A percentile compares a stretch with the other conserved stretches of the same genome.
phyloP scores from a whole-genome alignment of 2,888 invertebrate genomes.

The Acrocera orbiculus region DNA sequence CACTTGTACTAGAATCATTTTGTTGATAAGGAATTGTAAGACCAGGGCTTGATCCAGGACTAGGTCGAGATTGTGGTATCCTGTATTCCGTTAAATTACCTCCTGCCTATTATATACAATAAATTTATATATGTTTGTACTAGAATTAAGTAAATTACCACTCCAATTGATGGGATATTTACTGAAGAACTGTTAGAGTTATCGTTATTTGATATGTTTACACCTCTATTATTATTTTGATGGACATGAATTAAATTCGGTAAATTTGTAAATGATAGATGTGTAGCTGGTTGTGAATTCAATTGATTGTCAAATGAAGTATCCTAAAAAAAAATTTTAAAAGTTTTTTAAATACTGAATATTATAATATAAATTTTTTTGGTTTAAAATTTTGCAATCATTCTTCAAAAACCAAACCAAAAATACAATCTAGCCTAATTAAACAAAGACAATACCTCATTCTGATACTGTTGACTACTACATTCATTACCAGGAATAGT shows the following conservation, averaged over 20 bases:
- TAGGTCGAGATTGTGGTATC: conserved; percentile 36
- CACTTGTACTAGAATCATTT: conserved; percentile 17
- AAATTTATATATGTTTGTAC: not conserved
- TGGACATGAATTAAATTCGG: conserved; percentile 17
- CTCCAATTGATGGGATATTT: conserved; percentile 24
- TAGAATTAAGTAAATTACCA: conserved; percentile 6
- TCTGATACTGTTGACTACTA: conserved; percentile 58
- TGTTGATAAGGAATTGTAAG: conserved; percentile 17
- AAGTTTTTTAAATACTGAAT: too few relatives aligned
- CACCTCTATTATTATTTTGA: conserved; percentile 9
- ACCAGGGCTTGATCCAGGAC: conserved; percentile 39
- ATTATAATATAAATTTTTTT: not conserved
- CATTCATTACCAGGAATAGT: conserved; percentile 73
- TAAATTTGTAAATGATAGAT: conserved; percentile 27
- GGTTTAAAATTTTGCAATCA: not conserved
- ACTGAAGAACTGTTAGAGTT: too few relatives aligned
- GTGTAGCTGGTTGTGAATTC: conserved; percentile 13
- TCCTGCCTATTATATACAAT: conserved; percentile 8
- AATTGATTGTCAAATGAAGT: not conserved
- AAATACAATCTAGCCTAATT: conserved; percentile 30
- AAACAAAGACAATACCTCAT: conserved; percentile 43
- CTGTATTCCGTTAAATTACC: conserved; percentile 35
- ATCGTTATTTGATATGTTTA: conserved; percentile 17
- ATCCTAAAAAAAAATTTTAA: conserved; percentile 2
- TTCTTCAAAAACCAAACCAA: conserved; percentile 16